These are phyloP conservation scores for Tipula vernalis DNA, from an alignment of 2,888 invertebrate genomes.

Conservation along the genomic window DNA sequence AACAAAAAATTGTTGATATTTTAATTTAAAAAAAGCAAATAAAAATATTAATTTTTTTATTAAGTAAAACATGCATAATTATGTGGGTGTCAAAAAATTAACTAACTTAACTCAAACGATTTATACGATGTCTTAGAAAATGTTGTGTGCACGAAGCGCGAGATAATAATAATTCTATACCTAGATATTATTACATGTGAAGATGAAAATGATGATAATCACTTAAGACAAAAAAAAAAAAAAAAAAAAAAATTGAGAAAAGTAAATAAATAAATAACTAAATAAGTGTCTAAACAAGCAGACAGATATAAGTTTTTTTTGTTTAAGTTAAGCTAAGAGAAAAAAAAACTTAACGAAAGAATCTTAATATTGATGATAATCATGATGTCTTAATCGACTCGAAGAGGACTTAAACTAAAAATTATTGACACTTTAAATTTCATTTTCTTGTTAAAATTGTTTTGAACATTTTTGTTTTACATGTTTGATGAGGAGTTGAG, in stretches of 20 bases:
- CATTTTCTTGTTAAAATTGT: background rate
- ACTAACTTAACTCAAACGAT: background rate
- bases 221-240: background rate
- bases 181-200: background rate
- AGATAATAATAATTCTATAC: background rate
- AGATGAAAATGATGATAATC: background rate
- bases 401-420: background rate
- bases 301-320: background rate
- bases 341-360: background rate
- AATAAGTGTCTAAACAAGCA: background rate
- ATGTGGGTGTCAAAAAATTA: background rate
- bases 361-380: background rate
- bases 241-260: background rate
- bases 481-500: background rate
- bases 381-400: background rate
- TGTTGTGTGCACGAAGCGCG: background rate
- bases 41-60: background rate
- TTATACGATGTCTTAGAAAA: background rate
- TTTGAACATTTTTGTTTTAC: background rate
- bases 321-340: background rate
- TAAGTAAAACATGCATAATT: background rate
- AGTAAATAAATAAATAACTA: background rate
- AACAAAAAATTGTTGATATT: background rate
- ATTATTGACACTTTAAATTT: background rate
- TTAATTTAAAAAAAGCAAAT: background rate